A percentile compares a stretch with the other conserved stretches of the same genome.
phyloP scores from a whole-genome alignment of 2,888 invertebrate species.

The Trachelus troglodyta region DNA sequence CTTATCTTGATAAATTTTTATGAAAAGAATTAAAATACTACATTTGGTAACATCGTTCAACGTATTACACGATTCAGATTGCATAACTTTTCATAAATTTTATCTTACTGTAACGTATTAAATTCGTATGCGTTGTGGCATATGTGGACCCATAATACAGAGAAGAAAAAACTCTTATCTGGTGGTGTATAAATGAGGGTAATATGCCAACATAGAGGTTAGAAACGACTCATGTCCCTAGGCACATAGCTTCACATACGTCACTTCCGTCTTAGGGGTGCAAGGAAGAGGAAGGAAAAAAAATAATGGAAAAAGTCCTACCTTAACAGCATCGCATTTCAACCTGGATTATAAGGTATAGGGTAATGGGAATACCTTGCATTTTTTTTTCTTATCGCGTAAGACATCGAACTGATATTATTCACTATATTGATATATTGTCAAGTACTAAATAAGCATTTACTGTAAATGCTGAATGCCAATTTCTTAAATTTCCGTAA shows the following conservation, averaged over 20 bases:
- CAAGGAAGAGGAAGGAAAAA: constrained; percentile 19
- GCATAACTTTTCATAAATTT: neutral
- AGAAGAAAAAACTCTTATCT: constrained; percentile 29
- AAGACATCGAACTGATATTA: neutral
- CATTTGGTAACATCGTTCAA: neutral
- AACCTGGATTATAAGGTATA: neutral
- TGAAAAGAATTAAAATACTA: neutral
- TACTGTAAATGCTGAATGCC: neutral
- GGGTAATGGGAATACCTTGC: neutral
- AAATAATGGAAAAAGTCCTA: constrained; percentile 33
- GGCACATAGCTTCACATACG: constrained; percentile 34
- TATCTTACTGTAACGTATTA: neutral
- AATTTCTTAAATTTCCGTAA: neutral
- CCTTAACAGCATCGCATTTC: neutral
- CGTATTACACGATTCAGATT: neutral
- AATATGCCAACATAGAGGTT: constrained; percentile 36
- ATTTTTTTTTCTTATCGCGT: neutral
- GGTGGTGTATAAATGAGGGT: constrained; percentile 35
- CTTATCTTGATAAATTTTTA: neutral
- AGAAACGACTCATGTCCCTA: constrained; percentile 35
- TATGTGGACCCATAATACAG: neutral
- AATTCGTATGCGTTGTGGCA: neutral
- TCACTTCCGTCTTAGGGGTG: constrained; percentile 24
- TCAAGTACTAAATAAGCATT: neutral
- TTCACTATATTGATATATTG: neutral